Conservation (phyloP, 2,888 invertebrate genomes). For the Drosophila nigricruria region DNA sequence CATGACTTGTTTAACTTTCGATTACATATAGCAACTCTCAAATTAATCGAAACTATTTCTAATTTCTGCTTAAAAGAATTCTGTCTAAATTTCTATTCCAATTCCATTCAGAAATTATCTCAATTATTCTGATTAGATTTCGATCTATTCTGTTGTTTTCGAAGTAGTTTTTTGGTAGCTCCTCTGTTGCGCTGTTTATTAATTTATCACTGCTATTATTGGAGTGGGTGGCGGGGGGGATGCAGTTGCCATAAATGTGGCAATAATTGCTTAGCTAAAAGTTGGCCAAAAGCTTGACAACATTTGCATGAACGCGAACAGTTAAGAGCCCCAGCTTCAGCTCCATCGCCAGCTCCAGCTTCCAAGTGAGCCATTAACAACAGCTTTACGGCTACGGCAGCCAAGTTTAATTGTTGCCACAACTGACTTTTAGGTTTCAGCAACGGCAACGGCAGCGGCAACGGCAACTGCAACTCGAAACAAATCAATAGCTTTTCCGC, state of each 20-base stretch:
- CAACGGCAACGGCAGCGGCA: neutral
- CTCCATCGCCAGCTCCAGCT: constrained; percentile 23
- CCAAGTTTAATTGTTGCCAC: constrained; percentile 68
- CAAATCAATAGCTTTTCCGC: constrained; percentile 69
- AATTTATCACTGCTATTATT: constrained; percentile 51
- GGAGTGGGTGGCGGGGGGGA: neutral
- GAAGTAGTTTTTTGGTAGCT: neutral
- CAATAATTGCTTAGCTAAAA: constrained; percentile 52
- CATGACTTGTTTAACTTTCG: no score
- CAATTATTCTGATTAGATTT: neutral
- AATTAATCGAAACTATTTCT: no score
- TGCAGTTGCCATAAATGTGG: constrained; percentile 54
- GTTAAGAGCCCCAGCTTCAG: constrained; percentile 10
- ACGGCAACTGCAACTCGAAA: constrained; percentile 17
- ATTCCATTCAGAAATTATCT: no score
- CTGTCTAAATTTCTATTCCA: neutral
- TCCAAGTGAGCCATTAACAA: constrained; percentile 72
- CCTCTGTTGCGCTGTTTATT: constrained; percentile 34
- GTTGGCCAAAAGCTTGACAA: constrained; percentile 45
- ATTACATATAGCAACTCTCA: no score
- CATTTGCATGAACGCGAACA: constrained; percentile 46
- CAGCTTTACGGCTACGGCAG: constrained; percentile 70
- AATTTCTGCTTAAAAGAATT: neutral
- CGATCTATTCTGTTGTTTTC: neutral
- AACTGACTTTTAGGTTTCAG: constrained; percentile 43